Base-by-base conservation (phyloP, 1,140 invertebrate genomes). In the Papilio helenus region DNA sequence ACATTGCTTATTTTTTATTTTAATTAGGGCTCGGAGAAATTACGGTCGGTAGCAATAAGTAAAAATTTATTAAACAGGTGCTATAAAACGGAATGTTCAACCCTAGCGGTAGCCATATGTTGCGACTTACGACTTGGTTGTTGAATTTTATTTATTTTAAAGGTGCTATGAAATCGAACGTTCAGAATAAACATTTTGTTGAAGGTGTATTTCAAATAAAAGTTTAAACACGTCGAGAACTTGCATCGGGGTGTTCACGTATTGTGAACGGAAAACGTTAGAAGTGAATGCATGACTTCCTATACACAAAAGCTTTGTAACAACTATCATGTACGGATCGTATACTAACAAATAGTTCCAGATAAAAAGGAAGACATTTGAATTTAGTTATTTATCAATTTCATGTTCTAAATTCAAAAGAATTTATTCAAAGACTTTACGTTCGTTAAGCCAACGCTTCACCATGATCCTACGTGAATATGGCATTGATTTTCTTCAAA, bases 71-170 rank as follows among this genome's bases (percentile, higher is more conserved):
- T 76, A 55, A 58, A 58, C 51, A 55, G 23, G 42, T 51, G 51
- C 61, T 76, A 76, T 76, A 55, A 58, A 77, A 77, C 4, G 58
- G 14, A 77, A 34, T 76, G 76, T 79, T 72, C 81, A 82, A 78
- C 81, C 81, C 83, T 84, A 79, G 58, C 46, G 51, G 51, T 72
- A 44, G 82, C 84, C 84, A 85, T 85, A 83, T 83, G 80, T 79
- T 83, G 82, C 82, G 79, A 82, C 83, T 82, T 83, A 79, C 79
- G 76, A 83, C 71, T 83, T 76, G 65, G 76, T 80, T 76, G 73
- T 85, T 82, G 82, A 82, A 80, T 84, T 83, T 83, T 83, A 85
- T 85, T 85, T 85, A 85, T 85, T 83, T 81, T 81, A 76, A 80
- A 82, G 80, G 82, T 81, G 82, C 84, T 76, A 85, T 85, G 80